phyloP scores from a whole-genome alignment of 1,140 invertebrate species.

The Atta texana region DNA sequence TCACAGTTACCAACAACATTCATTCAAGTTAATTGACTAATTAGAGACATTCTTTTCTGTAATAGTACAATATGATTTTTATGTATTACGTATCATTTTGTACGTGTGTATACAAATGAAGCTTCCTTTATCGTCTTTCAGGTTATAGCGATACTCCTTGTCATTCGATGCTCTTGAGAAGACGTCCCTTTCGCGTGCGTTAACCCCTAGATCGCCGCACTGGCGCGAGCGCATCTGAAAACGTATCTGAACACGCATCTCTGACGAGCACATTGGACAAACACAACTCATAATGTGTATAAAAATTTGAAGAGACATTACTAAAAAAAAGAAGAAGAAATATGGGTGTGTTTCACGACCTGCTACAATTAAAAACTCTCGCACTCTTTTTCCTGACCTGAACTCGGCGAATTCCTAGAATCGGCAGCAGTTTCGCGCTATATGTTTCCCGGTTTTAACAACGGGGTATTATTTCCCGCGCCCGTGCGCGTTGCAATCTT shows the following conservation, averaged over 20 bases:
- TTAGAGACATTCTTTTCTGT: not conserved
- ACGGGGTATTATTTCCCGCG: slow-evolving; percentile 62
- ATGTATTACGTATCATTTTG: slow-evolving; percentile 1
- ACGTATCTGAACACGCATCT: not conserved
- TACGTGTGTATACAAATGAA: not conserved
- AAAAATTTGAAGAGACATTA: slow-evolving; percentile 29
- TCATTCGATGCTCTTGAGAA: slow-evolving; percentile 46
- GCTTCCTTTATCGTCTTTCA: slow-evolving; percentile 20
- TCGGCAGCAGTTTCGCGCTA: slow-evolving; percentile 53
- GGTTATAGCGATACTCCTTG: slow-evolving; percentile 5
- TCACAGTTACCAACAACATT: slow-evolving; percentile 17
- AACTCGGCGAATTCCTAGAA: not conserved
- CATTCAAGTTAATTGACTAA: slow-evolving; percentile 45
- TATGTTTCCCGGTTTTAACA: slow-evolving; percentile 53
- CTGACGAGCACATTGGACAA: not conserved
- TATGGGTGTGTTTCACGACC: not conserved
- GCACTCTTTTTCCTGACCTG: slow-evolving; percentile 30
- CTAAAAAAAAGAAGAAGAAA: not conserved
- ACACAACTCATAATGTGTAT: not conserved
- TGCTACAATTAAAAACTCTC: slow-evolving; percentile 55
- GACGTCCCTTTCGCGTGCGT: slow-evolving; percentile 9
- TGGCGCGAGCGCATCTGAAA: not conserved
- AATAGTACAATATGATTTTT: slow-evolving; percentile 13
- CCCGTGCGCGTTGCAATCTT: slow-evolving; percentile 58
- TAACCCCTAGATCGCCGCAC: slow-evolving; percentile 11